These are phyloP conservation scores for Callithrix jacchus DNA, from an alignment of 2,113 vertebrate species.

Conservation along the genomic window DNA sequence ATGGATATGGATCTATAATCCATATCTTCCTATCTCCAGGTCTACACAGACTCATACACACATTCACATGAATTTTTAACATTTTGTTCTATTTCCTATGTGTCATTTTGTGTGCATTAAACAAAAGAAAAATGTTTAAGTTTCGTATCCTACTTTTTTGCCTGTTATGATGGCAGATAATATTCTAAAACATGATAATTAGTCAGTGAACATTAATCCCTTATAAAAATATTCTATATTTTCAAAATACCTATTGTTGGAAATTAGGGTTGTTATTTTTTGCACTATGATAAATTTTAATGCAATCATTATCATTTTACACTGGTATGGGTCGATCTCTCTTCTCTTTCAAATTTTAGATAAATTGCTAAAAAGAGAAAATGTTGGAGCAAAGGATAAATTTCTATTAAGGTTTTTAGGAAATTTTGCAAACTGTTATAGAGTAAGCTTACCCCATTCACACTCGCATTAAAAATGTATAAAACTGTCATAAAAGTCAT, in stretches of 20 bases:
- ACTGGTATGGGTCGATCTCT: background rate
- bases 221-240: background rate
- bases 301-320: background rate
- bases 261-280: background rate
- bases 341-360: background rate
- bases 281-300: background rate
- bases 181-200: background rate
- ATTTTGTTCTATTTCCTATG: background rate
- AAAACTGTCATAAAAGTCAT: constrained; percentile 8
- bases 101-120: background rate
- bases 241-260: background rate
- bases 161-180: too few relatives aligned
- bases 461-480: background rate
- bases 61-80: background rate
- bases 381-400: background rate
- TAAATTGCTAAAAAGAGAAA: background rate
- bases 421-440: background rate
- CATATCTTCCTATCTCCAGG: background rate
- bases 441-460: background rate
- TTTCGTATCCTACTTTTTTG: background rate
- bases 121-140: background rate
- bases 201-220: background rate
- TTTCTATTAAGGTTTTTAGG: background rate
- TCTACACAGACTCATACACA: background rate
- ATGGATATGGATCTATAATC: background rate